A percentile compares a stretch with the other conserved stretches of the same genome.
These are phyloP conservation scores for Drosophila basisetae DNA, from an alignment of 2,888 invertebrate genomes.

Conservation along the genomic window DNA sequence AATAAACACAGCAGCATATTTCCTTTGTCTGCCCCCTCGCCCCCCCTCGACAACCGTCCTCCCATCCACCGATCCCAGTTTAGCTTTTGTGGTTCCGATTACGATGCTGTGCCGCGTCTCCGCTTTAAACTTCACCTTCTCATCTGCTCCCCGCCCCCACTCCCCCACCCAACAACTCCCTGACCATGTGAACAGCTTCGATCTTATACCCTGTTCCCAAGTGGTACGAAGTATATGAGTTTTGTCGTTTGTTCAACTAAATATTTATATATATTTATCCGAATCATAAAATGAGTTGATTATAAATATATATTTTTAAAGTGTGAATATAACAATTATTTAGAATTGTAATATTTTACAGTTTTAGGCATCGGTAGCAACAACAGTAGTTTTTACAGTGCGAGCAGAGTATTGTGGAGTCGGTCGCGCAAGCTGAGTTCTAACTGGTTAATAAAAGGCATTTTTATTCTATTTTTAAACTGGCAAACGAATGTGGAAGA, in stretches of 20 bases:
- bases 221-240: not conserved
- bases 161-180: not conserved
- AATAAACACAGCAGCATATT: constrained; percentile 7
- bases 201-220: constrained; percentile 1
- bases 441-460: constrained; percentile 39
- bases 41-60: constrained; percentile 7
- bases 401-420: not conserved
- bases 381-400: not conserved
- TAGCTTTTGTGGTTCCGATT: constrained; percentile 45
- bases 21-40: not conserved
- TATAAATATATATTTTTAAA: not conserved
- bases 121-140: constrained; percentile 15
- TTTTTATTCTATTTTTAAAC: not conserved
- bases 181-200: constrained; percentile 11
- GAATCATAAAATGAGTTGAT: not conserved
- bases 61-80: constrained; percentile 28
- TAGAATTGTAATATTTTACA: not conserved
- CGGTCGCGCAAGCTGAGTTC: not conserved
- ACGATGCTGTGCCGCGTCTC: constrained; percentile 22
- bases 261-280: not conserved
- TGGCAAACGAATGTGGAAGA: not conserved
- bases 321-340: not conserved
- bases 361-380: not conserved
- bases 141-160: not conserved
- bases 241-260: not conserved